These are phyloP conservation scores for Polydesmus complanatus DNA, from an alignment of 2,888 invertebrate species.

Conservation along the genomic window DNA sequence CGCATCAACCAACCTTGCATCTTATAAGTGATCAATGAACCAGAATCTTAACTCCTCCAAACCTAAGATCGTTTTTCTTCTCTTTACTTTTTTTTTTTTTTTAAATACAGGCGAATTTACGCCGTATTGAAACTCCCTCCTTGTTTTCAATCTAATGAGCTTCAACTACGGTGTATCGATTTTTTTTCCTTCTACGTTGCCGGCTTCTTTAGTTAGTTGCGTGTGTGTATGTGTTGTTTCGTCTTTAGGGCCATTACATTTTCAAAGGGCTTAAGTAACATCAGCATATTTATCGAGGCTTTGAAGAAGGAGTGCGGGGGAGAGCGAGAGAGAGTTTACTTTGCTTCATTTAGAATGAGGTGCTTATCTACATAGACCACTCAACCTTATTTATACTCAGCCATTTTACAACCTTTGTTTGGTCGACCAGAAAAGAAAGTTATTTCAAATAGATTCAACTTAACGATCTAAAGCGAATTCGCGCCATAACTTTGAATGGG, in stretches of 20 bases:
- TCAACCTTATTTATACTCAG: not conserved
- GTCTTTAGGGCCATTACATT: too few relatives aligned
- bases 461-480: not conserved
- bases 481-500: not conserved
- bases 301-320: too few relatives aligned
- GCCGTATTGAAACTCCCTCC: not conserved
- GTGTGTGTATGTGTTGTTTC: too few relatives aligned
- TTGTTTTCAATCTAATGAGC: not conserved
- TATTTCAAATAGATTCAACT: not conserved
- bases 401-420: not conserved
- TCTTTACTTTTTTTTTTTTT: not conserved
- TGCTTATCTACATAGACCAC: not conserved
- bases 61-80: not conserved
- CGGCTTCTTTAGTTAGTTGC: too few relatives aligned
- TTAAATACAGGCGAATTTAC: not conserved
- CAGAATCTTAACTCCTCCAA: not conserved
- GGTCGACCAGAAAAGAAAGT: not conserved
- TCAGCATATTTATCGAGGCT: too few relatives aligned
- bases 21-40: not conserved
- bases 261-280: too few relatives aligned
- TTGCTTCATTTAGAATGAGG: not conserved
- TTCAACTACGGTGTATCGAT: too few relatives aligned
- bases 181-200: too few relatives aligned
- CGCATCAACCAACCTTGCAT: not conserved
- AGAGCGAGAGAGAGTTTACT: too few relatives aligned